These are phyloP conservation scores for Papilio polyxenes DNA, from an alignment of 1,140 invertebrate genomes.

Conservation along the genomic window DNA sequence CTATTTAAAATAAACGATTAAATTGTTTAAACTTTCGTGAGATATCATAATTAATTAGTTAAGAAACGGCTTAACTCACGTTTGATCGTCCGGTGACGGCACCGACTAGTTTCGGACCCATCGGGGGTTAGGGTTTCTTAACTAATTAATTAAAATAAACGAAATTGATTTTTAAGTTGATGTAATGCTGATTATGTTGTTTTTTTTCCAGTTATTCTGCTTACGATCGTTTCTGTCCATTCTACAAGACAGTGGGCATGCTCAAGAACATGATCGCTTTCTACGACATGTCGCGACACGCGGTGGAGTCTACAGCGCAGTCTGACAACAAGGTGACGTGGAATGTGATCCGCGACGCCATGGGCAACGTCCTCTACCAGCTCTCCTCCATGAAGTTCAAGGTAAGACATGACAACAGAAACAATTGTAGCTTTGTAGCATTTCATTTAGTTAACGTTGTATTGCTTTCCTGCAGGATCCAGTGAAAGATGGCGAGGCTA, in stretches of 20 bases:
- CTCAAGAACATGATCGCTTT: conserved; percentile 99
- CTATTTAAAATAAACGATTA: too few species aligned
- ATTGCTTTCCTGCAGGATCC: conserved; percentile 88
- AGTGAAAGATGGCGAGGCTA: conserved; percentile 97
- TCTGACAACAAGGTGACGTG: conserved; percentile 99
- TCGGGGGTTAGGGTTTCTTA: too few species aligned
- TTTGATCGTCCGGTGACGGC: too few species aligned
- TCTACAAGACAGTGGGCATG: conserved; percentile 99
- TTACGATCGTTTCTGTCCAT: conserved; percentile 99
- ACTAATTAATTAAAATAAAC: too few species aligned
- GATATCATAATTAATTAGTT: too few species aligned
- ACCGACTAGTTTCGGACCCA: too few species aligned
- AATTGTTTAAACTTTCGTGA: too few species aligned
- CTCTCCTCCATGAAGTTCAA: conserved; percentile 99
- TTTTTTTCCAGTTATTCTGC: conserved; percentile 89
- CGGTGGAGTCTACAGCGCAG: conserved; percentile 98
- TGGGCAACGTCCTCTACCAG: conserved; percentile 98
- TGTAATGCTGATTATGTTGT: not conserved
- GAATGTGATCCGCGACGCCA: conserved; percentile 97
- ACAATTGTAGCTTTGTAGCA: not conserved
- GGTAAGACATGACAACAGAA: conserved; percentile 77
- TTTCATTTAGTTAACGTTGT: not conserved
- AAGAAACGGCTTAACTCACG: too few species aligned
- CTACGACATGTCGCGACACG: conserved; percentile 98
- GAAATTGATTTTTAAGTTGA: too few species aligned